Evolutionary conservation across 2,113 vertebrate species (phyloP).

Genomic region (Calonectris borealis): DNA sequence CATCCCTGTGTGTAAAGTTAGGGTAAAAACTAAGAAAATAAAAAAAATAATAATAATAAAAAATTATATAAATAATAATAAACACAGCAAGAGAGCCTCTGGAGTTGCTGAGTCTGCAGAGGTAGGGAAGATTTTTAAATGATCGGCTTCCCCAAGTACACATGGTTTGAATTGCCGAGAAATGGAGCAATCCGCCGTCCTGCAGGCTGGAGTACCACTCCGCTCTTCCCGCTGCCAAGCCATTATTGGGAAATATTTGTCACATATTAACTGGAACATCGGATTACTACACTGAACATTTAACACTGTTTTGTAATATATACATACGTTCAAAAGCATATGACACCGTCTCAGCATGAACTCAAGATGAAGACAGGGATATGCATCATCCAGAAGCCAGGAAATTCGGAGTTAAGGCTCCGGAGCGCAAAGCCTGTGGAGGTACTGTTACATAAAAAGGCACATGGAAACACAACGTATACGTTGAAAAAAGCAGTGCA

Average conservation of each 20-base stretch:
- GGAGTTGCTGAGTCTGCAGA: not conserved
- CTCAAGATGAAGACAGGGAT: not conserved
- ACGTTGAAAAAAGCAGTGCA: fast-evolving
- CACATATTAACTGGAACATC: constrained; percentile 62
- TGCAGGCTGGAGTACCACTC: not conserved
- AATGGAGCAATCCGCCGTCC: constrained; percentile 4
- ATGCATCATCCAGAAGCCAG: not conserved
- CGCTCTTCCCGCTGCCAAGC: constrained; percentile 4
- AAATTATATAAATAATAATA: not conserved
- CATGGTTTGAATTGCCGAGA: constrained; percentile 33
- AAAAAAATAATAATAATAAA: no score
- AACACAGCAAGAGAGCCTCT: not conserved
- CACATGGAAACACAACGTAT: not conserved
- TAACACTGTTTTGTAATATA: not conserved
- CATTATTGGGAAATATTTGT: constrained; percentile 59
- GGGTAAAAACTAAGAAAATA: not conserved
- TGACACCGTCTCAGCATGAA: not conserved
- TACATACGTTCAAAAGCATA: not conserved
- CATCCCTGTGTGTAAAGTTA: not conserved
- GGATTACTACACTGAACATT: constrained; percentile 29
- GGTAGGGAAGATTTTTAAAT: not conserved
- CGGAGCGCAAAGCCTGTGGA: not conserved
- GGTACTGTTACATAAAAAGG: not conserved
- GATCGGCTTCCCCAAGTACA: not conserved
- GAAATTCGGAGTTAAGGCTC: not conserved